A percentile compares a stretch with the other conserved stretches of the same genome.
Evolutionary conservation across 2,113 vertebrate species (phyloP).

Genomic region (Coptodon bakossiorum): DNA sequence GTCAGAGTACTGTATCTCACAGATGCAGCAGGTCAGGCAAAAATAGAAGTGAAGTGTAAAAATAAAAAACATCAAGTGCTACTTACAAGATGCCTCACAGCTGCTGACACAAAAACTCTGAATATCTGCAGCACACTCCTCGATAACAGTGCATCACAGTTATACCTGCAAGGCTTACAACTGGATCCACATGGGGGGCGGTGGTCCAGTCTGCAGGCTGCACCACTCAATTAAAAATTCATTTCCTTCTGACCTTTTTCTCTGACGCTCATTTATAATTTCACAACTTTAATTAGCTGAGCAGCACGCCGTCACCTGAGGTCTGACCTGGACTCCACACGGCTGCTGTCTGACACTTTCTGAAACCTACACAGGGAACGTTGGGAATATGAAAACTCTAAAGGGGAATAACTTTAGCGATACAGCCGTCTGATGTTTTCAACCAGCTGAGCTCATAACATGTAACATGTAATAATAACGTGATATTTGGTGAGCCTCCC

Average conservation of each 20-base stretch:
- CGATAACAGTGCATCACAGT: not conserved
- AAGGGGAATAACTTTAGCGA: not conserved
- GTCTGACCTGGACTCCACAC: not conserved
- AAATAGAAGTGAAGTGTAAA: not conserved
- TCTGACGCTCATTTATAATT: not conserved
- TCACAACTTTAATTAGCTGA: slow-evolving; percentile 2
- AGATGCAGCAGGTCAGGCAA: not conserved
- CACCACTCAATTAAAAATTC: not conserved
- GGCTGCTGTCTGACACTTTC: not conserved
- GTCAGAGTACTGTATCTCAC: not conserved
- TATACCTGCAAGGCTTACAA: not conserved
- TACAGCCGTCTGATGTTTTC: not conserved
- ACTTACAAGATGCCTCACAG: not conserved
- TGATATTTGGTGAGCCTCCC: not conserved
- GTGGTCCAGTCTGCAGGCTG: not conserved
- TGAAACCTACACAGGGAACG: not conserved
- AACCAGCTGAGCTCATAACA: not conserved
- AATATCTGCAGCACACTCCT: not conserved
- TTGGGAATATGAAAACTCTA: not conserved
- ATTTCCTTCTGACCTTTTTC: slow-evolving; percentile 7
- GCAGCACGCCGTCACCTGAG: not conserved
- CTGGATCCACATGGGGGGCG: not conserved
- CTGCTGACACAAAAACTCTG: not conserved
- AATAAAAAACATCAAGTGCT: not conserved
- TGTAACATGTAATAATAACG: not conserved